These are phyloP conservation scores for Acanthurus tractus DNA, from an alignment of 2,797 vertebrate genomes.

Conservation along the genomic window DNA sequence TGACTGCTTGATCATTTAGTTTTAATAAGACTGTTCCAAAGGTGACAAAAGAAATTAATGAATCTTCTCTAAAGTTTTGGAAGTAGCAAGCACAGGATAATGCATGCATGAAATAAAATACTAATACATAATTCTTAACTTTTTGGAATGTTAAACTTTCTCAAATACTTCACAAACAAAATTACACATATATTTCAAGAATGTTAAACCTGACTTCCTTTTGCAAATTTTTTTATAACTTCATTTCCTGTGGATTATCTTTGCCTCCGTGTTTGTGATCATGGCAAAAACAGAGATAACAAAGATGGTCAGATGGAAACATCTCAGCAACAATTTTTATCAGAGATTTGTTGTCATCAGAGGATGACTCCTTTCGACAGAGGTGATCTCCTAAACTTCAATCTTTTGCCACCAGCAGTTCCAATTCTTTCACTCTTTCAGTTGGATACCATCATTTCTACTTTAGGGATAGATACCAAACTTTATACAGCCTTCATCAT, in stretches of 20 bases:
- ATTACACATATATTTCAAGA: too few relatives aligned
- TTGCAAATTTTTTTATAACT: not conserved
- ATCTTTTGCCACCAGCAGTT: too few relatives aligned
- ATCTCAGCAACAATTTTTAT: not conserved
- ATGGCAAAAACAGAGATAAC: not conserved
- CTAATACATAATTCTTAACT: not conserved
- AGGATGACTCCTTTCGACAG: not conserved
- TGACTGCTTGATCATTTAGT: constrained; percentile 15
- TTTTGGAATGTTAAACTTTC: not conserved
- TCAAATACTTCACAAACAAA: not conserved
- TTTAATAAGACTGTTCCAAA: constrained; percentile 15
- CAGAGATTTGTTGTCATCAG: too few relatives aligned
- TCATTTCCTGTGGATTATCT: not conserved
- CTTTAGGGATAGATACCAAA: too few relatives aligned
- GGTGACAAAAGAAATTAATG: not conserved
- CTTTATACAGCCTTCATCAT: too few relatives aligned
- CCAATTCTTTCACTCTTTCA: too few relatives aligned
- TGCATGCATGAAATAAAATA: not conserved
- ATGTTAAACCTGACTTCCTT: too few relatives aligned
- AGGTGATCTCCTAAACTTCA: not conserved
- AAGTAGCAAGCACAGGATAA: not conserved
- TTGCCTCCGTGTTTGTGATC: not conserved
- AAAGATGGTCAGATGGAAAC: not conserved
- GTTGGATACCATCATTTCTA: too few relatives aligned
- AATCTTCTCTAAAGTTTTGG: not conserved